phyloP scores from a whole-genome alignment of 2,113 vertebrate genomes.

The Martes martes region DNA sequence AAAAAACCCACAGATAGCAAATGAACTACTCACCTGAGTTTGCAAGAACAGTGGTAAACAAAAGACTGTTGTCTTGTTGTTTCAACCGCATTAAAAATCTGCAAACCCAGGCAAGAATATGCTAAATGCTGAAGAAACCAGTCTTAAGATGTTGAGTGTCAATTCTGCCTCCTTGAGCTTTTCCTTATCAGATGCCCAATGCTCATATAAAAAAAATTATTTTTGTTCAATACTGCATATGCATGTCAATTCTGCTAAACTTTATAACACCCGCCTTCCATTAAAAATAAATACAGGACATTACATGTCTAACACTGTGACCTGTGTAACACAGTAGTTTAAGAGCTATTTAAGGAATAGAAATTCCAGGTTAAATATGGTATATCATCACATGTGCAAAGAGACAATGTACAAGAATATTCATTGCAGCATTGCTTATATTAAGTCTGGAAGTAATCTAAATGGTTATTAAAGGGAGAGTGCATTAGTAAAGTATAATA shows the following conservation, averaged over 20 bases:
- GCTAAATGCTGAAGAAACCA: background rate
- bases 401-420: background rate
- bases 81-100: background rate
- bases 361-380: slow-evolving; percentile 45
- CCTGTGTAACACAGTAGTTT: background rate
- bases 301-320: slow-evolving; percentile 45
- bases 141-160: background rate
- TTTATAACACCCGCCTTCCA: background rate
- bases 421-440: background rate
- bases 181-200: background rate
- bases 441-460: background rate
- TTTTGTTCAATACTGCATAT: background rate
- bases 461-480: background rate
- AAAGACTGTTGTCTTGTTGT: background rate
- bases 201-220: background rate
- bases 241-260: background rate
- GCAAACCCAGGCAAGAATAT: background rate
- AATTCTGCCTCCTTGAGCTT: background rate
- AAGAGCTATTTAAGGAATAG: slow-evolving; percentile 50
- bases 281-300: background rate
- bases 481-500: background rate
- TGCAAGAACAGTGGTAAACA: background rate
- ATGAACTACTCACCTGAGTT: background rate
- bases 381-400: background rate
- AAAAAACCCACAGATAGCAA: background rate